Base-by-base conservation (phyloP, 1,140 invertebrate species). In the Bicyclus anynana region DNA sequence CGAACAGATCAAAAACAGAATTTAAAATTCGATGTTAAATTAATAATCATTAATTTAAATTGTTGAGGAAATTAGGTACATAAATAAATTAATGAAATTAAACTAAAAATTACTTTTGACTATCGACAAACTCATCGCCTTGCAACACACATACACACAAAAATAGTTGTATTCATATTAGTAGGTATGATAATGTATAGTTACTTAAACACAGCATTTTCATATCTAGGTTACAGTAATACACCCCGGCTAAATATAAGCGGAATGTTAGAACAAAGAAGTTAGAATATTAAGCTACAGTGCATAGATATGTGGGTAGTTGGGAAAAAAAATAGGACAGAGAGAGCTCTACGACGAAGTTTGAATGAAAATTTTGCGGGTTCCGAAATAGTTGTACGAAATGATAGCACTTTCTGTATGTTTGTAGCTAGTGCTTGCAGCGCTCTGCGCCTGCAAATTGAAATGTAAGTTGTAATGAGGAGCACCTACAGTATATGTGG, bases 301-400 rank as follows among this genome's bases (percentile, higher is more conserved):
- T 44, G 20, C 10, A 27, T 5, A 68, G 23, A 62, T 57, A 60
- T 14, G 52, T 54, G 50, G 23, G 47, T 60, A n/a, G 44, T 29
- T 37, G 26, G 23, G 49, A n/a, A n/a, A 59, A 44, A 60, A 60
- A 60, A 60, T 54, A 54, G 37, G 27, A 50, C 52, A 38, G 46
- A 29, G 33, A 26, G 33, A 26, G n/a, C 44, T 44, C 35, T 33
- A 38, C 35, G 56, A 48, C 29, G 48, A 54, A 68, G 59, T 65
- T 68, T 68, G 33, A 59, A 61, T 59, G 42, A 60, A 53, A 59
- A 60, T 58, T 57, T 63, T 61, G 59, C 58, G 52, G 65, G 64
- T 60, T 67, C 53, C 48, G 48, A 46, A 66, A 66, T 66, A 66
- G 59, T 66, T 66, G 55, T 52, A 37, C 38, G 54, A 57, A 57